phyloP scores from a whole-genome alignment of 2,113 vertebrate genomes.

The Thalassoma bifasciatum region DNA sequence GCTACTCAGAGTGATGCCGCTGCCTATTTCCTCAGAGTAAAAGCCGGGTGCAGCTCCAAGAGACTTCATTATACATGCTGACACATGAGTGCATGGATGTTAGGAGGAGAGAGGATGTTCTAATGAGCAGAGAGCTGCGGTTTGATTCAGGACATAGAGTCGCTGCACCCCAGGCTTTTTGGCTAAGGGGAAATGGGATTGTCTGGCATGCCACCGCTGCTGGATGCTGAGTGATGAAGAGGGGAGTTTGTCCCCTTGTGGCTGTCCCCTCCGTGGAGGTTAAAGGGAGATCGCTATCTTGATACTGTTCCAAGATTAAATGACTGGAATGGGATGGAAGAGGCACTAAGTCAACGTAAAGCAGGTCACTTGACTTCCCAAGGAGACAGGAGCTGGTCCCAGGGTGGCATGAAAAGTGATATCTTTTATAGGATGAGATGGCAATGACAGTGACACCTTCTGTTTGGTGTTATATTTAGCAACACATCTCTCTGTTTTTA shows the following conservation, averaged over 20 bases:
- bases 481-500: not conserved
- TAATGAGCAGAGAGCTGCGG: conserved; percentile 52
- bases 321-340: conserved; percentile 67
- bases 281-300: conserved; percentile 74
- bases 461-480: conserved; percentile 43
- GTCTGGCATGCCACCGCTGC: conserved; percentile 73
- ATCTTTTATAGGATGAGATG: conserved; percentile 30
- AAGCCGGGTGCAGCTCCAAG: conserved; percentile 64
- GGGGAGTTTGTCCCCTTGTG: conserved; percentile 56
- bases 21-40: conserved; percentile 68
- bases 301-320: conserved; percentile 81
- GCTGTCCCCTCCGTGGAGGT: conserved; percentile 74
- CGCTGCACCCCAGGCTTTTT: conserved; percentile 41
- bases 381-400: conserved; percentile 57
- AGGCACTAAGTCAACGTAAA: conserved; percentile 45
- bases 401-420: conserved; percentile 45
- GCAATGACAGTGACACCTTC: conserved; percentile 38
- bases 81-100: conserved; percentile 68
- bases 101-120: conserved; percentile 37
- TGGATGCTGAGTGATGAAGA: conserved; percentile 77
- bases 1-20: conserved; percentile 66
- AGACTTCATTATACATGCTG: conserved; percentile 74
- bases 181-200: conserved; percentile 74
- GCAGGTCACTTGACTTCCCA: conserved; percentile 53
- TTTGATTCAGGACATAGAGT: conserved; percentile 52